Conservation (phyloP, 2,113 vertebrate species). For the Craseonycteris thonglongyai region DNA sequence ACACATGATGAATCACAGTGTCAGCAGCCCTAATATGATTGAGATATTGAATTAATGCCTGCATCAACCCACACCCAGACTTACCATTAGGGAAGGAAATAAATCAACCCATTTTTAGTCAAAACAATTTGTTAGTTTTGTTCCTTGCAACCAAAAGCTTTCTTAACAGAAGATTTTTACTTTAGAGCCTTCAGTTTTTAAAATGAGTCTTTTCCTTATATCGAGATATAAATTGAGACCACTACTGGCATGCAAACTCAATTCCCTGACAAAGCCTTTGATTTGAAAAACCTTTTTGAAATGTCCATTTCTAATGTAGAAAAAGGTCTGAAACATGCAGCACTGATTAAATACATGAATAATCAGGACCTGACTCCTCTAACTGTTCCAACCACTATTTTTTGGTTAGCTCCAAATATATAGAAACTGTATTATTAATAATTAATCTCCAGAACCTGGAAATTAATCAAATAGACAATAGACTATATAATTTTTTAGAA, state of each 20-base stretch:
- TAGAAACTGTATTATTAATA: background rate
- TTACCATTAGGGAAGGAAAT: background rate
- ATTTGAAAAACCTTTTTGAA: background rate
- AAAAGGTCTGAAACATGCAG: background rate
- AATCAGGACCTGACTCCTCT: background rate
- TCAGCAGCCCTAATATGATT: background rate
- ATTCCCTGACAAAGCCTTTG: background rate
- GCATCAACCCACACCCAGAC: background rate
- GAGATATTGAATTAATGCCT: background rate
- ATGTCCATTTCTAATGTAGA: background rate
- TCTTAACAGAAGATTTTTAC: background rate
- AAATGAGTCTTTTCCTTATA: conserved; percentile 1
- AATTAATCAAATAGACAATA: background rate
- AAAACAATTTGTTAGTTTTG: background rate
- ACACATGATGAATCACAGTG: background rate
- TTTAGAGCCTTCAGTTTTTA: background rate
- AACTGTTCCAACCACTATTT: background rate
- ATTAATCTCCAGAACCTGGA: background rate
- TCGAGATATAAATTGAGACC: background rate
- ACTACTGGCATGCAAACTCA: background rate
- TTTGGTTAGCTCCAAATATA: background rate
- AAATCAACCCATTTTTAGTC: background rate
- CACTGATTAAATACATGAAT: background rate
- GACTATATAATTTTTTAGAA: too few species aligned
- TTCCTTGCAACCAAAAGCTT: background rate